Percentiles rank a stretch among this genome's conserved stretches.
Conservation (phyloP, 2,113 vertebrate genomes). For the Lanius ludovicianus region DNA sequence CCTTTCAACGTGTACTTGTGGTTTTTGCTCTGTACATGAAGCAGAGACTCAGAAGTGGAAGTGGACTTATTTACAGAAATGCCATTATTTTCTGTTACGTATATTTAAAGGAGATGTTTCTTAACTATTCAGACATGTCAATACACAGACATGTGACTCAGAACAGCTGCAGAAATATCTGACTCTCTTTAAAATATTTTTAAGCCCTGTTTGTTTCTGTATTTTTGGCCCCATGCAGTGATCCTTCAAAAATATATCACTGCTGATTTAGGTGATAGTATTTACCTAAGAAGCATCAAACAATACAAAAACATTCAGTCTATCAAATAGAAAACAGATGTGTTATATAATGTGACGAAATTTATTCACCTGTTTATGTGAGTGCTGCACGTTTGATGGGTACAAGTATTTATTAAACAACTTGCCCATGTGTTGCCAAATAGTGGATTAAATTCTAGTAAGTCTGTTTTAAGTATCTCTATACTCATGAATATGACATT, state of each 20-base stretch:
- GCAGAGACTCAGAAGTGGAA: background rate
- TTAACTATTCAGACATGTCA: background rate
- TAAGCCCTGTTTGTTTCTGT: background rate
- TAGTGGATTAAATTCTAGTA: background rate
- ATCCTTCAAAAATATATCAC: background rate
- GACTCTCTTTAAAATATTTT: background rate
- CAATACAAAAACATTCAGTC: background rate
- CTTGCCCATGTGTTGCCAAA: conserved; percentile 4
- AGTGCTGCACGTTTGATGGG: background rate
- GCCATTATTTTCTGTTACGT: background rate
- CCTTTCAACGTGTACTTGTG: fast-evolving
- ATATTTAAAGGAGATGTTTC: background rate
- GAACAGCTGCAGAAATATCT: background rate
- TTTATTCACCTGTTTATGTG: conserved; percentile 46
- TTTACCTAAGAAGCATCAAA: background rate
- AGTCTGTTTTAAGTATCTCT: background rate
- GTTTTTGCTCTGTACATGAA: background rate
- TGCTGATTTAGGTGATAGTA: background rate
- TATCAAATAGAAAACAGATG: conserved; percentile 7
- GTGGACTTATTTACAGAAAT: background rate
- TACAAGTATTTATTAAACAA: conserved; percentile 21
- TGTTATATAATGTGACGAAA: background rate
- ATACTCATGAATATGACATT: background rate
- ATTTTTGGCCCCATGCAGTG: background rate
- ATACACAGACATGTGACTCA: background rate